Conservation (phyloP, 2,797 vertebrate species). For the Astyanax mexicanus region DNA sequence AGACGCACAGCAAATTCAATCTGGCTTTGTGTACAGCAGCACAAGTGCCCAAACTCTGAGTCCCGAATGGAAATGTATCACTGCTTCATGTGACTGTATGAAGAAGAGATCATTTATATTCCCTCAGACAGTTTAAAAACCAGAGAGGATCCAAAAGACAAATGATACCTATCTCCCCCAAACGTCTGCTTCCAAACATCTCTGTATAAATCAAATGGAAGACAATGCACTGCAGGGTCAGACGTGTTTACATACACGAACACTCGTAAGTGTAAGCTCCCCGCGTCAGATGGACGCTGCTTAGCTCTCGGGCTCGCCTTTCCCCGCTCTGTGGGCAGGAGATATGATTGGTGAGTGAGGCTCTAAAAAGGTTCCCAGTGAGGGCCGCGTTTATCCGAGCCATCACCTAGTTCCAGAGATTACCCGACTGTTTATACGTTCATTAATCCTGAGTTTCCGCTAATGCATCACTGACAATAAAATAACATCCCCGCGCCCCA, state of each 20-base stretch:
- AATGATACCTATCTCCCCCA: conserved; percentile 40
- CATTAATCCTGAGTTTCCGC: conserved; percentile 76
- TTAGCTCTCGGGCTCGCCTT: conserved; percentile 57
- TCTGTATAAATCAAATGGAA: conserved; percentile 39
- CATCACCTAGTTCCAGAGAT: conserved; percentile 70
- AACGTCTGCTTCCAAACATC: conserved; percentile 39
- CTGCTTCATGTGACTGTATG: conserved; percentile 13
- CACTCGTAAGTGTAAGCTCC: conserved; percentile 42
- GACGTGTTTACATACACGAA: conserved; percentile 54
- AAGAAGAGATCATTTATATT: conserved; percentile 39
- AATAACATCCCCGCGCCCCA: conserved; percentile 57
- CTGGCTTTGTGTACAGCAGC: not conserved
- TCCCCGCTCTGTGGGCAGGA: conserved; percentile 32
- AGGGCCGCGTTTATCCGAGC: conserved; percentile 67
- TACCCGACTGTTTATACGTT: conserved; percentile 73
- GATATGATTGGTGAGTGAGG: conserved; percentile 55
- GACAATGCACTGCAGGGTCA: conserved; percentile 43
- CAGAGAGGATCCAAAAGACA: conserved; percentile 33
- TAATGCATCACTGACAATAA: conserved; percentile 76
- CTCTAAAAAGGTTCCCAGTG: conserved; percentile 70
- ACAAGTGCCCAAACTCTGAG: not conserved
- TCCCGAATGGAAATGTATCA: conserved; percentile 22
- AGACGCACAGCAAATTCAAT: not conserved
- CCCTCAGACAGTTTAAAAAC: conserved; percentile 40
- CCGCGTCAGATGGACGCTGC: conserved; percentile 54